A percentile compares a stretch with the other conserved stretches of the same genome.
phyloP scores from a whole-genome alignment of 2,888 invertebrate genomes.

The Ochropacha duplaris region DNA sequence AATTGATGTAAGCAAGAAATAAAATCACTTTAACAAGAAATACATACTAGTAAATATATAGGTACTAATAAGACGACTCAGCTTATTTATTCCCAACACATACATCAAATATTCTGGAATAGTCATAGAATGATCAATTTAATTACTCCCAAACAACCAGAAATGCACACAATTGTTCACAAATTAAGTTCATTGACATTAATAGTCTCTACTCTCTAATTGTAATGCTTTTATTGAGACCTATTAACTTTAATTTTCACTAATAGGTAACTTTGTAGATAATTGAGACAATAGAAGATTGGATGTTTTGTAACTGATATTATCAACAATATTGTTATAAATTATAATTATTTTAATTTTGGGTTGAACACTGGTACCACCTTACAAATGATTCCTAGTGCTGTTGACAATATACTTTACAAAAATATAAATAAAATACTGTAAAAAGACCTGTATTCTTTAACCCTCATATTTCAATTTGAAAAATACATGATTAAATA shows the following conservation, averaged over 20 bases:
- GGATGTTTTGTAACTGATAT: neutral
- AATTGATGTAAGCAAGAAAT: too few species aligned
- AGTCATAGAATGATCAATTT: neutral
- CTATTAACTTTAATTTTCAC: slow-evolving; percentile 46
- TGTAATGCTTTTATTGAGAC: slow-evolving; percentile 51
- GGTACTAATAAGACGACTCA: too few species aligned
- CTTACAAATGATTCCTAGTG: slow-evolving; percentile 8
- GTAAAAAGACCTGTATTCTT: neutral
- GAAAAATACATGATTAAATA: slow-evolving; percentile 73
- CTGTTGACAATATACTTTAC: neutral
- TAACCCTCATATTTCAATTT: slow-evolving; percentile 19
- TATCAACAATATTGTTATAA: neutral
- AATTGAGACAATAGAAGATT: neutral
- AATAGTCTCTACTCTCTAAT: slow-evolving; percentile 53
- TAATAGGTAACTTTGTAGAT: slow-evolving; percentile 12
- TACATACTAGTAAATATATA: too few species aligned
- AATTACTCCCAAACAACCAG: neutral
- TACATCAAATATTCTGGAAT: neutral
- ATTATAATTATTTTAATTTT: neutral
- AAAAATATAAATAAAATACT: neutral
- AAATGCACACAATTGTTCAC: neutral
- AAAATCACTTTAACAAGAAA: too few species aligned
- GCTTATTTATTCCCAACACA: too few species aligned
- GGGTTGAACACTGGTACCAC: neutral
- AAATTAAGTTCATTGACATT: slow-evolving; percentile 70